Evolutionary conservation across 2,113 vertebrate genomes (phyloP), one percentile per base, ranked within the genome.

Genomic region (Macquaria ambigua): DNA sequence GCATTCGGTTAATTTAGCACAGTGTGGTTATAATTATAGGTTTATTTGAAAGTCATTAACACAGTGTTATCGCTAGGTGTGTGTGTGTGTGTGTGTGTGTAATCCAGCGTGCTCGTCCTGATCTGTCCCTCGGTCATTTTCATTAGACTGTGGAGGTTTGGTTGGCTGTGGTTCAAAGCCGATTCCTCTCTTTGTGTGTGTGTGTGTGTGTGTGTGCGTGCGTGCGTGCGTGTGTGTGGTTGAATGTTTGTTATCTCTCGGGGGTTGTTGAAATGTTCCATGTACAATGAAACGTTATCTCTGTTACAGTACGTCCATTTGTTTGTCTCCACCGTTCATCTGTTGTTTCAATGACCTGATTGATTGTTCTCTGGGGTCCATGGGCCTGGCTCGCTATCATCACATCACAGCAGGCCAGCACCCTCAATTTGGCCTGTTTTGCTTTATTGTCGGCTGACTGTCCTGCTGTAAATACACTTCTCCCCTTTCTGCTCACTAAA

Each of bases 291-390:
- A 90, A 58, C 37, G 70, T 88, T 90, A 86, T 92, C 87, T 83
- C 62, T 80, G 71, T 84, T 73, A 2, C 73, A 76, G 31, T 69
- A 12, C 41, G 79, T 84, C 77, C 73, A 73, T 90, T 87, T 92
- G 86, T 92, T 92, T 89, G 86, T 79, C 83, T 85, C 20, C 71
- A 59, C 43, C 14, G 25, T 61, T 89, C 82, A 75, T 87, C 82
- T 93, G 94, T 92, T 93, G 81, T 91, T 91, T 90, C 82, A 90
- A 76, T 85, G 82, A 83, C 14, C 69, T 90, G 90, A 92, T 64
- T 85, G 86, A 88, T 89, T 81, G 83, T 43, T 74, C 90, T 72
- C 90, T 79, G 53, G 92, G 91, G 90, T 70, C 62, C 6, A 2
- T 18, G 64, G 58, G 86, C 31, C 85, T 73, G 71, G 78, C 71